Evolutionary conservation across 2,113 vertebrate species (phyloP).

Genomic region (Rhinolophus sinicus): DNA sequence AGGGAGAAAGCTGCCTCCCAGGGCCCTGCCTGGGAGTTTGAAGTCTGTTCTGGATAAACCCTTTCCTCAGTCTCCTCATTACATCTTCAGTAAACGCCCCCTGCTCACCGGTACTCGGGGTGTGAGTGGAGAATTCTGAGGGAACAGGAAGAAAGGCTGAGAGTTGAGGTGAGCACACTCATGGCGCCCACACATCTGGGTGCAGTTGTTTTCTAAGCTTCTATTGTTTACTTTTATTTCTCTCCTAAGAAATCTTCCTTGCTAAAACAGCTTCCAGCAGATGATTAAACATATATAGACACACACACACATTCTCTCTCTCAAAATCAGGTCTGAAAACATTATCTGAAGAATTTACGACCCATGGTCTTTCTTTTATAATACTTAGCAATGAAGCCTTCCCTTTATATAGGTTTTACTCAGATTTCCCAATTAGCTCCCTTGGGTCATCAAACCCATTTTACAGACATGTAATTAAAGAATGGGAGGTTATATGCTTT

Average conservation of each 20-base stretch:
- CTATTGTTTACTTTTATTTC: constrained; percentile 19
- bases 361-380: not conserved
- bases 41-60: not conserved
- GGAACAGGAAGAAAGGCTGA: not conserved
- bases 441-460: not conserved
- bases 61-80: not conserved
- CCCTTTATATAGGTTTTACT: not conserved
- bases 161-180: not conserved
- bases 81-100: not conserved
- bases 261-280: not conserved
- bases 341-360: not conserved
- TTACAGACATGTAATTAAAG: constrained; percentile 38
- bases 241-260: constrained; percentile 32
- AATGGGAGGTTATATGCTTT: not conserved
- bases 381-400: not conserved
- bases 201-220: not conserved
- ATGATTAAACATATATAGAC: not conserved
- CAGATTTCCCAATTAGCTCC: constrained; percentile 3
- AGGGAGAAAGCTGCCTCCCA: not conserved
- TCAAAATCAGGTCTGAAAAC: constrained; percentile 38
- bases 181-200: not conserved
- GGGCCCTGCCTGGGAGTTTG: not conserved
- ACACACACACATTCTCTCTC: not conserved
- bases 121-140: not conserved
- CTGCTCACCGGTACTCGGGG: not conserved